These are phyloP conservation scores for Meliscaeva auricollis DNA, from an alignment of 2,888 invertebrate species.

Conservation along the genomic window DNA sequence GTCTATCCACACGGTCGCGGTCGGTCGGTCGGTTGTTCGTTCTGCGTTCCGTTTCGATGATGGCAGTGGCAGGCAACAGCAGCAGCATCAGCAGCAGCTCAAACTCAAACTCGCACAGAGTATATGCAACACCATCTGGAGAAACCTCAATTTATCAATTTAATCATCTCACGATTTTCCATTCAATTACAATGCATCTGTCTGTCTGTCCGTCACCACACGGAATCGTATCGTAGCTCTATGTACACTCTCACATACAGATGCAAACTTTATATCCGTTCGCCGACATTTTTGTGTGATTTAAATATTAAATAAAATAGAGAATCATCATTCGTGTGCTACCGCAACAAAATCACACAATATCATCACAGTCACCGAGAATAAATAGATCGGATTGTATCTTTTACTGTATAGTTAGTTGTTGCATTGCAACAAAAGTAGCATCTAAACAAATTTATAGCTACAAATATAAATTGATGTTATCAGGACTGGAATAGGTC, in stretches of 20 bases:
- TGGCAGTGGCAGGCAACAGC: constrained; percentile 11
- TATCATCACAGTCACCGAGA: neutral
- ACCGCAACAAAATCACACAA: constrained; percentile 19
- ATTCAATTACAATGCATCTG: constrained; percentile 72
- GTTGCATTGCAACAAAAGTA: constrained; percentile 4
- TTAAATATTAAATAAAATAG: constrained; percentile 72
- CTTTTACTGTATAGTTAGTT: neutral
- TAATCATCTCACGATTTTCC: constrained; percentile 75
- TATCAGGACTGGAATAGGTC: neutral
- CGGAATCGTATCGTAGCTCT: constrained; percentile 20
- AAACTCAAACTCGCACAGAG: neutral
- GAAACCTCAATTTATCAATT: constrained; percentile 74
- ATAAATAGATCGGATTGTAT: constrained; percentile 51
- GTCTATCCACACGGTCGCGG: constrained; percentile 30
- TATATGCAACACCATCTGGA: constrained; percentile 67
- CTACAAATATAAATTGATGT: neutral
- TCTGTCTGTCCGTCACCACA: constrained; percentile 54
- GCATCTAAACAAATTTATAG: constrained; percentile 27
- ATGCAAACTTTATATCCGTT: constrained; percentile 28
- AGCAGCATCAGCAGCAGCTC: neutral
- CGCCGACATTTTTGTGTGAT: constrained; percentile 64
- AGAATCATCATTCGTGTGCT: constrained; percentile 46
- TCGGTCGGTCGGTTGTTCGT: neutral
- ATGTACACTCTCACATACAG: neutral
- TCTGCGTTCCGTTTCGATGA: constrained; percentile 44